Conservation (phyloP, 2,113 vertebrate species). For the Psilopsiagon aymara region DNA sequence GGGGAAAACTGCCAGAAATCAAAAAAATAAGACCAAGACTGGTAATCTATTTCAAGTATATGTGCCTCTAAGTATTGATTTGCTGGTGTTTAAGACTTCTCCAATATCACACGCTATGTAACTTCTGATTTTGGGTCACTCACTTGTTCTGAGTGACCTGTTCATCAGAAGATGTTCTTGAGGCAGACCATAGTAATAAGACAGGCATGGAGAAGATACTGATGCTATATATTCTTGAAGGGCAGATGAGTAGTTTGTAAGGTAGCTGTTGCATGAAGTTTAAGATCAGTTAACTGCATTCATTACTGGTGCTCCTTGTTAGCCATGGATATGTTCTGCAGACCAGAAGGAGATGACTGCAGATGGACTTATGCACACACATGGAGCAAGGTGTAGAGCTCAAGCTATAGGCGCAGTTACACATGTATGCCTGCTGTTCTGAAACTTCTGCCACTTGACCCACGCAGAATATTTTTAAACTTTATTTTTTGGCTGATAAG, state of each 20-base stretch:
- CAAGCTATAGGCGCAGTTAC: neutral
- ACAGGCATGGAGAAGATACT: neutral
- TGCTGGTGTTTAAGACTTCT: neutral
- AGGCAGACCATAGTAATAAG: neutral
- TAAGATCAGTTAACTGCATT: neutral
- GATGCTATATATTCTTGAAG: neutral
- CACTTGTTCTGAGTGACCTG: neutral
- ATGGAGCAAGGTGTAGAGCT: neutral
- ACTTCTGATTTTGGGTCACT: neutral
- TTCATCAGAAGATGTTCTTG: neutral
- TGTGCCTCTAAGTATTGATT: neutral
- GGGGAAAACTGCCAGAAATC: neutral
- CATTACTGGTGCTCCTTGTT: neutral
- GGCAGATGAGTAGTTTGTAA: neutral
- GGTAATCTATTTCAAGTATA: neutral
- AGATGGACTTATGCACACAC: neutral
- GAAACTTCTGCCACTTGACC: constrained; percentile 53
- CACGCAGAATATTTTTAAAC: constrained; percentile 51
- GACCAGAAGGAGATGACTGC: neutral
- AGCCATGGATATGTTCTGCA: neutral
- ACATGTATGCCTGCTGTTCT: constrained; percentile 18
- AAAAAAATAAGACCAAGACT: neutral
- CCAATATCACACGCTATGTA: neutral
- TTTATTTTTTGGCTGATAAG: constrained; percentile 61
- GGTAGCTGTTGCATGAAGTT: neutral